Evolutionary conservation across 2,888 invertebrate species (phyloP), one percentile per base, ranked within the genome.

Genomic region (Selenia dentaria): DNA sequence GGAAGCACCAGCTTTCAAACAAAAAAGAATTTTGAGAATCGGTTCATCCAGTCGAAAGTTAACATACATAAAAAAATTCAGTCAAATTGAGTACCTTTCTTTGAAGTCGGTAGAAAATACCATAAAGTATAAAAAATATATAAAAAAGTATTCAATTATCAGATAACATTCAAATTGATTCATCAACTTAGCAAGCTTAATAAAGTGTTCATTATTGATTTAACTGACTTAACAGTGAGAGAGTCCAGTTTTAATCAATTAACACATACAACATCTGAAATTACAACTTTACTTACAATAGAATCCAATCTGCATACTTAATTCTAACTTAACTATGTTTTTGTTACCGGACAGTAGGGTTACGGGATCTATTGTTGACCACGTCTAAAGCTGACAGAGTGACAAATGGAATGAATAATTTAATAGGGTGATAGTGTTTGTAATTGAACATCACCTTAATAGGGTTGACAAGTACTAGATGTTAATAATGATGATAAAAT

Each of bases 271-370:
- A 51, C 44, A 27, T 36, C 27, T 22, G 34, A 49, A 45, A 35
- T 29, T 47, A 40, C 55, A 60, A 57, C 64, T 64, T 53, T 61
- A 35, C 51, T 57, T 64, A 81, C 78, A 79, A 79, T 79, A 62
- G 62, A 67, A 67, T 64, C 57, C 79, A 84, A 87, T 88, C 79
- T 88, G 79, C 87, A 87, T 88, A 75, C 72, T 62, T 73, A 83
- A 84, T 79, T 72, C 58, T 61, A 60, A 68, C 63, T 71, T 74
- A 73, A 72, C 72, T 64, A 74, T 71, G 80, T 81, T 84, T 84
- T 82, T 79, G 77, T 76, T 54, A 60, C 52, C 50, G 67, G 68
- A 64, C 63, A 64, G 46, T 66, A 58, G 36, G 79, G 71, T 67
- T 55, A 54, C 57, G 50, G 62, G 64, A 59, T 52, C 71, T 61